These are phyloP conservation scores for Himalopsyche phryganea DNA, from an alignment of 1,140 invertebrate species.

Conservation along the genomic window DNA sequence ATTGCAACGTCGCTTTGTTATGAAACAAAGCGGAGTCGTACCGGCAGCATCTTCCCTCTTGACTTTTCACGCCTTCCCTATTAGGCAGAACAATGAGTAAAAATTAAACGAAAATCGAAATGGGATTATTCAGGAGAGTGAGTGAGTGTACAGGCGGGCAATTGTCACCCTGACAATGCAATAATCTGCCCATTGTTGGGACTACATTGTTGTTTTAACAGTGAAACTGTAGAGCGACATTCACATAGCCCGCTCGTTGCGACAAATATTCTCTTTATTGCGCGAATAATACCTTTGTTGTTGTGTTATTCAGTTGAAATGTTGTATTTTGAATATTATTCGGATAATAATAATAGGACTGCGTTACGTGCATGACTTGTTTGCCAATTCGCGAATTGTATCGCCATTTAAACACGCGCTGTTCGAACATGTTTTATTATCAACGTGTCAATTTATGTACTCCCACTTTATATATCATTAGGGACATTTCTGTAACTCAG, in stretches of 20 bases:
- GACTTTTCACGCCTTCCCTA: slow-evolving; percentile 25
- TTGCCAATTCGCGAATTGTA: slow-evolving; percentile 20
- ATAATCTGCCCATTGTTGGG: slow-evolving; percentile 35
- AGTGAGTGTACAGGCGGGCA: slow-evolving; percentile 17
- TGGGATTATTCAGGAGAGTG: slow-evolving; percentile 28
- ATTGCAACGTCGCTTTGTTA: too few species aligned
- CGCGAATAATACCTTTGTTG: slow-evolving; percentile 34
- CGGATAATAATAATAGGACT: slow-evolving; percentile 33
- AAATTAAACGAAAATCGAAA: slow-evolving; percentile 36
- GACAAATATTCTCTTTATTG: slow-evolving; percentile 25
- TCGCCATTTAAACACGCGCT: slow-evolving; percentile 24
- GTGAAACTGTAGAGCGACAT: slow-evolving; percentile 14
- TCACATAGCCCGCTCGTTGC: slow-evolving; percentile 15
- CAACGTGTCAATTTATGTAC: too few species aligned
- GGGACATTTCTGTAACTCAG: too few species aligned
- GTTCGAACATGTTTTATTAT: neutral
- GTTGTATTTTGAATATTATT: slow-evolving; percentile 35
- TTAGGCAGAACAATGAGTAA: slow-evolving; percentile 32
- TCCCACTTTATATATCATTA: too few species aligned
- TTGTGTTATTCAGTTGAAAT: slow-evolving; percentile 35
- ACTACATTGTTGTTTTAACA: slow-evolving; percentile 33
- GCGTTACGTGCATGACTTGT: slow-evolving; percentile 33
- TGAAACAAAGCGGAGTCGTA: neutral
- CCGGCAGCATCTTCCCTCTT: slow-evolving; percentile 20
- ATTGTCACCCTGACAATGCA: slow-evolving; percentile 30